These are phyloP conservation scores for Trichogramma evanescens DNA, from an alignment of 2,888 invertebrate species.

Conservation along the genomic window DNA sequence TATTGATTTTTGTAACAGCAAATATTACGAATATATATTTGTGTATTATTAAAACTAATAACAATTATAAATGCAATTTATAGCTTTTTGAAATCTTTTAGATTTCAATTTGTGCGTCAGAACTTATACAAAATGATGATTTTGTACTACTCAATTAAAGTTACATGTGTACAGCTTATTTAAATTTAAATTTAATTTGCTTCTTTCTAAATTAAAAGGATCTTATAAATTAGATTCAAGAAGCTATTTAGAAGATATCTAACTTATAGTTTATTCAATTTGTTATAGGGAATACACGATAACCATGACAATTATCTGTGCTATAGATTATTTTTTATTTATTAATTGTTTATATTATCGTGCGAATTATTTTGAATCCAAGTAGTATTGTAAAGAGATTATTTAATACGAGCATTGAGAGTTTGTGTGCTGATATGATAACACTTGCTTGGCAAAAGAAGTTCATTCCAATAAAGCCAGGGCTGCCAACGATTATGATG, in stretches of 20 bases:
- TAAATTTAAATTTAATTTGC: neutral
- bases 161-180: neutral
- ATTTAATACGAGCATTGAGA: slow-evolving; percentile 16
- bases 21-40: too few relatives aligned
- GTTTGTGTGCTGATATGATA: slow-evolving; percentile 10
- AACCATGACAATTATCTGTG: slow-evolving; percentile 18
- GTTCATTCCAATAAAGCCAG: slow-evolving; percentile 39
- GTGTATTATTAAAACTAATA: too few relatives aligned
- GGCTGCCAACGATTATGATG: slow-evolving; percentile 35
- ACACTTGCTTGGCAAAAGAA: slow-evolving; percentile 17
- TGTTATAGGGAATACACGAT: slow-evolving; percentile 6
- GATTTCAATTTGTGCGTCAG: neutral
- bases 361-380: slow-evolving; percentile 14
- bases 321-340: slow-evolving; percentile 11
- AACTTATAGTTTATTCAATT: neutral
- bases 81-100: too few relatives aligned
- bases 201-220: too few relatives aligned
- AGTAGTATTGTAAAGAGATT: slow-evolving; percentile 17
- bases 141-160: too few relatives aligned
- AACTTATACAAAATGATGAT: neutral
- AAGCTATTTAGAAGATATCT: too few relatives aligned
- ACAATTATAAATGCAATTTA: too few relatives aligned
- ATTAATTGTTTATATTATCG: slow-evolving; percentile 11
- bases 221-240: too few relatives aligned
- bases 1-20: too few relatives aligned